phyloP scores from a whole-genome alignment of 2,888 invertebrate species.

The Callosobruchus maculatus region DNA sequence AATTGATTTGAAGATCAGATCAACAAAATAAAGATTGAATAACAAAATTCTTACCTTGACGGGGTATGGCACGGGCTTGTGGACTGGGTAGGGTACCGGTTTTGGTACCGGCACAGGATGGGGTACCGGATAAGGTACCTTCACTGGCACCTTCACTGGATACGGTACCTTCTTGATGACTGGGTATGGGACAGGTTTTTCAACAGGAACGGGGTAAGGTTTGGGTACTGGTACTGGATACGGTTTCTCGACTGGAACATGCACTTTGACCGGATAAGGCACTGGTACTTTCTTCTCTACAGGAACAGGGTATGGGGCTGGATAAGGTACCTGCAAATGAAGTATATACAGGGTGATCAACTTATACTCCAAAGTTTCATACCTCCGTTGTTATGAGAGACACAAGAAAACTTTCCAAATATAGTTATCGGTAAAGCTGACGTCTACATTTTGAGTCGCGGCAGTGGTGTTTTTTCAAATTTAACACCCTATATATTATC shows the following conservation, averaged over 20 bases:
- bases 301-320: constrained; percentile 55
- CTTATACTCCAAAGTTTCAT: no score
- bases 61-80: constrained; percentile 46
- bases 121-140: no score
- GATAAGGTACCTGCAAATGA: constrained; percentile 40
- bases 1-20: no score
- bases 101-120: constrained; percentile 41
- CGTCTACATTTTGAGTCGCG: no score
- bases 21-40: no score
- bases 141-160: constrained; percentile 50
- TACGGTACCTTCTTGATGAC: constrained; percentile 55
- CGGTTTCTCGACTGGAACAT: constrained; percentile 52
- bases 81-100: constrained; percentile 40
- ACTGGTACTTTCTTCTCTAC: constrained; percentile 52
- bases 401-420: no score
- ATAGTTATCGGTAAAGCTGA: no score
- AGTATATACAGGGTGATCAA: no score
- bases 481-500: no score
- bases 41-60: constrained; percentile 37
- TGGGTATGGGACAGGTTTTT: constrained; percentile 54
- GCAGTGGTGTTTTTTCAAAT: no score
- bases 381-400: no score
- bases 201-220: constrained; percentile 52
- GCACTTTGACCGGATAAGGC: constrained; percentile 44
- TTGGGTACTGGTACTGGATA: constrained; percentile 50